Evolutionary conservation across 2,797 vertebrate genomes (phyloP), one percentile per base, ranked within the genome.

Genomic region (Pelochelys cantorii): DNA sequence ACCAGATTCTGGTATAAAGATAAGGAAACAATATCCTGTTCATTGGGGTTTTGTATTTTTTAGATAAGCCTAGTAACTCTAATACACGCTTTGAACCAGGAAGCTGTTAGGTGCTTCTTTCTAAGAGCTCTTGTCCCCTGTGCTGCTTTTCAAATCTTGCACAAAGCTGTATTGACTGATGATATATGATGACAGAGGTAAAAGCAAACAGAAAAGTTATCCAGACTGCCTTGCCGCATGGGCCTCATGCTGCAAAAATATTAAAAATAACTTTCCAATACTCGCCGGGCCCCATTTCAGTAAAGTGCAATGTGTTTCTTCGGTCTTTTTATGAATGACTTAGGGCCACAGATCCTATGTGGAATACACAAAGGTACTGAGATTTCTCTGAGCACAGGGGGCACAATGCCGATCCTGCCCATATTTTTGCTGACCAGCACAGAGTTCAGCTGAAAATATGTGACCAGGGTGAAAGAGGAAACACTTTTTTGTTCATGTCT

Each of bases 121-220:
- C 54, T 34, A 48, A 52, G n/a, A 34, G 9, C 37, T 55, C 52
- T 48, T n/a, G 75, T 53, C 81, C 78, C 85, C 75, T 79, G 29
- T 86, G 22, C 77, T 82, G 42, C 77, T 94, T 89, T 85, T n/a
- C 48, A 59, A 83, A 20, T 60, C 34, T 68, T 87, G 78, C 37
- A 88, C 83, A 2, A 2, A 87, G 74, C 81, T 91, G 54, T 79
- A 91, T 85, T 81, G 78, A 56, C 53, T 93, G 62, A n/a, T 12
- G 22, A 85, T 89, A 85, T 89, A 80, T 93, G 83, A 68, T 92
- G 92, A 52, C 75, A 27, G 94, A 96, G 90, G 87, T 90, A 91
- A 87, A 80, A 93, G 90, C 92, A 86, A 96, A 95, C 93, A 94
- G 87, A 90, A 54, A 29, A 92, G 48, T 92, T 94, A 85, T 20